These are phyloP conservation scores for Galemys pyrenaicus DNA, from an alignment of 2,113 vertebrate genomes.

Conservation along the genomic window DNA sequence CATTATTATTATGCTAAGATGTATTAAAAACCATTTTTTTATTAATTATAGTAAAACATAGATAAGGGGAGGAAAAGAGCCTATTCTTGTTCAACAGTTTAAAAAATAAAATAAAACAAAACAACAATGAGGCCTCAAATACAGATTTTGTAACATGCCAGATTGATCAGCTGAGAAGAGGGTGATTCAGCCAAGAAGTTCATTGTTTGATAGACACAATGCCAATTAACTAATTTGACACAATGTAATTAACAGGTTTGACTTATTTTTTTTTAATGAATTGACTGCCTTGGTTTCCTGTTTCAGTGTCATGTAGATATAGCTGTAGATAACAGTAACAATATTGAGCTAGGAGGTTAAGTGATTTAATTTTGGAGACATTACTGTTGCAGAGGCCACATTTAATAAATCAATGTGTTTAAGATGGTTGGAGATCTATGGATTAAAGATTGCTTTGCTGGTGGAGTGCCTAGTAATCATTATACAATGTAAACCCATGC, in stretches of 20 bases:
- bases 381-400: slow-evolving; percentile 67
- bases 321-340: slow-evolving; percentile 50
- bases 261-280: slow-evolving; percentile 60
- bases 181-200: slow-evolving; percentile 29
- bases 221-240: slow-evolving; percentile 65
- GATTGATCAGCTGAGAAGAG: slow-evolving; percentile 3
- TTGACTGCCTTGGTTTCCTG: slow-evolving; percentile 31
- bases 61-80: slow-evolving; percentile 26
- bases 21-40: neutral
- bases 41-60: slow-evolving; percentile 54
- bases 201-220: slow-evolving; percentile 48
- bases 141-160: neutral
- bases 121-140: neutral
- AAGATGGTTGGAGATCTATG: slow-evolving; percentile 71
- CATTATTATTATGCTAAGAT: neutral
- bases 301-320: slow-evolving; percentile 49
- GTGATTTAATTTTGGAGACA: slow-evolving; percentile 70
- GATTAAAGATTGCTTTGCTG: slow-evolving; percentile 66
- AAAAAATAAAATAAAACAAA: neutral
- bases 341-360: slow-evolving; percentile 71
- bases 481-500: slow-evolving; percentile 32
- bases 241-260: slow-evolving; percentile 57
- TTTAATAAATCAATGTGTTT: slow-evolving; percentile 78
- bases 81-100: slow-evolving; percentile 3
- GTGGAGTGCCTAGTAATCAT: slow-evolving; percentile 51